Evolutionary conservation across 2,888 invertebrate species (phyloP), one percentile per base, ranked within the genome.

Genomic region (Drosophila acutilabella): DNA sequence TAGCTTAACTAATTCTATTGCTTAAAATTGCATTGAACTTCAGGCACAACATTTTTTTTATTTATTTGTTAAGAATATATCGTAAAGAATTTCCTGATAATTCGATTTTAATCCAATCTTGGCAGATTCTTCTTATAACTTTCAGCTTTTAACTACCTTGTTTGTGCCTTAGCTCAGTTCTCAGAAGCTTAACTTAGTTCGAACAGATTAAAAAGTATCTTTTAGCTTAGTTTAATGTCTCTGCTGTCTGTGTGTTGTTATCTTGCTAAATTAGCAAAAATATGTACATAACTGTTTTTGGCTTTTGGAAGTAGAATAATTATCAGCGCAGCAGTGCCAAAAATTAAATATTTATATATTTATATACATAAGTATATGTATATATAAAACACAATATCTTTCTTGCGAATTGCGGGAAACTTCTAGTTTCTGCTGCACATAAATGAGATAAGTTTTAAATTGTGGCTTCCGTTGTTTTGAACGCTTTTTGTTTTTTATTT

Each of bases 291-390:
- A 50, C 47, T 20, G 23, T 57, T 45, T 6, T 42, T 4, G 18
- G 6, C 23, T 23, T 13, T 23, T 6, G 38, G 23, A 58, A 58
- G 57, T 40, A 47, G 13, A 56, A 58, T 50, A 41, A 50, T 59
- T 50, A 59, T 56, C 45, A 56, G 56, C 6, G 2, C 10, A 23
- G 26, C 47, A 38, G 13, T 26, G 41, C 13, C 40, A 58, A 48
- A 58, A 40, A 58, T 48, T 44, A n/a, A 52, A 60, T 60, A 60
- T 51, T 44, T 60, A 58, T 58, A 52, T 47, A 26, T 44, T 11
- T 44, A 44, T 13, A 26, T 26, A 26, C 13, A 7, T 26, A 30
- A 10, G 1, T 13, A 47, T 26, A 18, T 44, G 2, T 10, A 2
- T 13, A 47, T 26, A 18, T 44, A 8, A 16, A 2, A 13, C 36